Conservation (phyloP, 1,140 invertebrate species). For the Galendromus occidentalis region DNA sequence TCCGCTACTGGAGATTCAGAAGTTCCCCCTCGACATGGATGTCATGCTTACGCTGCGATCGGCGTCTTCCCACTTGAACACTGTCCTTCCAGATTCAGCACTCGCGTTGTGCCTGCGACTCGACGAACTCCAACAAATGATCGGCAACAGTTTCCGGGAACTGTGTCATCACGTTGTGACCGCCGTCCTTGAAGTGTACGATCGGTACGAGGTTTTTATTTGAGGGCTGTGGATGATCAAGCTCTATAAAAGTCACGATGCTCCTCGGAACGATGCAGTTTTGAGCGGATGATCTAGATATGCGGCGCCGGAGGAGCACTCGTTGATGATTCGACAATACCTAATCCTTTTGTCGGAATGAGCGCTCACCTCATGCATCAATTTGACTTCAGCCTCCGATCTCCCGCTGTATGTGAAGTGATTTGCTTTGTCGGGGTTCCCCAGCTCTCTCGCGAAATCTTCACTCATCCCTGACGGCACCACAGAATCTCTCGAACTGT, state of each 20-base stretch:
- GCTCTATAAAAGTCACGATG: not conserved
- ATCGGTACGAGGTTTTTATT: not conserved
- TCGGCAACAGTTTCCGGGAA: not conserved
- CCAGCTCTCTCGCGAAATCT: not conserved
- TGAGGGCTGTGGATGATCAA: not conserved
- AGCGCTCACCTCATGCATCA: not conserved
- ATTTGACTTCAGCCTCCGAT: not conserved
- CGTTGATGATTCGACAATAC: too few species aligned
- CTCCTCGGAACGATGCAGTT: not conserved
- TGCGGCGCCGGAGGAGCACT: too few species aligned
- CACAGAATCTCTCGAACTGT: not conserved
- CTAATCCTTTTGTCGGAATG: too few species aligned
- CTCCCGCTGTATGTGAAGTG: not conserved
- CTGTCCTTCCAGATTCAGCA: too few species aligned
- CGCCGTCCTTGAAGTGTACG: not conserved
- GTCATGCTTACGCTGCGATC: too few species aligned
- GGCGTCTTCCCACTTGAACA: too few species aligned
- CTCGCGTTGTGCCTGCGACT: too few species aligned
- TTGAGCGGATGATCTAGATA: not conserved
- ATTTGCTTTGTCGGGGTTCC: not conserved
- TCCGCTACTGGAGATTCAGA: too few species aligned
- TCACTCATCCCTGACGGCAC: not conserved
- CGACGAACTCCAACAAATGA: not conserved
- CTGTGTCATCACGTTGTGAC: not conserved
- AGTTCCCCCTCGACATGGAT: too few species aligned